These are phyloP conservation scores for Chlorops oryzae DNA, from an alignment of 1,140 invertebrate genomes.

Conservation along the genomic window DNA sequence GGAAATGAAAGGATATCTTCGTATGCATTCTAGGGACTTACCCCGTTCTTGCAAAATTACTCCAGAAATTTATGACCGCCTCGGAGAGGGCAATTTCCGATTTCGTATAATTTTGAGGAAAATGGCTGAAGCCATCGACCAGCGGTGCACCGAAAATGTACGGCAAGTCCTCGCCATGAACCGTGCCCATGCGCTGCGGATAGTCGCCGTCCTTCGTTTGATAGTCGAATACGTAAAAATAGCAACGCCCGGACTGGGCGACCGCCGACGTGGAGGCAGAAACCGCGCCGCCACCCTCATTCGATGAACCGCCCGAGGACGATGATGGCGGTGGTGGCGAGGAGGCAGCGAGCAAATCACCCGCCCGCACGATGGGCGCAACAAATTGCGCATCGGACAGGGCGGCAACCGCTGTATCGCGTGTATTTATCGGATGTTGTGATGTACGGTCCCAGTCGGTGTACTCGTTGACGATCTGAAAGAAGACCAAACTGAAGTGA, in stretches of 20 bases:
- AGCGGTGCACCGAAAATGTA: conserved; percentile 80
- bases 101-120: conserved; percentile 83
- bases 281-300: conserved; percentile 21
- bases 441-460: conserved; percentile 93
- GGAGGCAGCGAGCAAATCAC: conserved; percentile 63
- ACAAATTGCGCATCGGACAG: conserved; percentile 89
- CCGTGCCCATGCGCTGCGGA: conserved; percentile 78
- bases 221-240: conserved; percentile 91
- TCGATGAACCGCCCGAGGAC: conserved; percentile 32
- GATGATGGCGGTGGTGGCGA: conserved; percentile 46
- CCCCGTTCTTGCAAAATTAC: conserved; percentile 97
- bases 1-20: no score
- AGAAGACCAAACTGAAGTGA: neutral
- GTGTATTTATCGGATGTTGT: conserved; percentile 83
- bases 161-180: conserved; percentile 88
- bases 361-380: conserved; percentile 75
- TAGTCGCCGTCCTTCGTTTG: conserved; percentile 88
- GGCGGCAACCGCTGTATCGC: conserved; percentile 87
- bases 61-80: conserved; percentile 88
- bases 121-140: conserved; percentile 74
- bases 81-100: conserved; percentile 83
- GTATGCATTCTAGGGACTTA: no score
- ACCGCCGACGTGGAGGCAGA: conserved; percentile 38
- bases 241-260: conserved; percentile 61
- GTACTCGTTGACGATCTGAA: conserved; percentile 84